Percentiles rank a stretch among this genome's conserved stretches.
Conservation (phyloP, 1,140 invertebrate genomes). For the Archegozetes longisetosus region DNA sequence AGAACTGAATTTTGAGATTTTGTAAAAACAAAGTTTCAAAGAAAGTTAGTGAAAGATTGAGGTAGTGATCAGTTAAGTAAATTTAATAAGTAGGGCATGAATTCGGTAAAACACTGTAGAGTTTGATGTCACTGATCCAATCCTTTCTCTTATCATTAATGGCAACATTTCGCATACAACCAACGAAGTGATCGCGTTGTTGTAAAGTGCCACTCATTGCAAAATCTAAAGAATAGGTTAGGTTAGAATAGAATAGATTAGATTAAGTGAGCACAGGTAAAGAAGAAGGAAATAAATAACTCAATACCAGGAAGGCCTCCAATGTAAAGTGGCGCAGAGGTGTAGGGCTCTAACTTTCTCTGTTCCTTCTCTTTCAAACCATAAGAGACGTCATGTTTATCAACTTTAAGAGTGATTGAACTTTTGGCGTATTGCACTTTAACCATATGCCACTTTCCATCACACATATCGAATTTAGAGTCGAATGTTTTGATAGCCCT, state of each 20-base stretch:
- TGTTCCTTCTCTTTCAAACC: constrained; percentile 30
- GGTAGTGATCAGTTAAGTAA: too few relatives aligned
- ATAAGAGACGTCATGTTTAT: constrained; percentile 37
- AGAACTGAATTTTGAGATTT: too few relatives aligned
- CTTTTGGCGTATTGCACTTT: constrained; percentile 43
- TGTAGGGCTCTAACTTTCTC: constrained; percentile 29
- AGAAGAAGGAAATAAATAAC: too few relatives aligned
- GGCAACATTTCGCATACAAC: constrained; percentile 69
- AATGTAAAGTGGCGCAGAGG: constrained; percentile 52
- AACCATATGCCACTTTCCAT: constrained; percentile 72
- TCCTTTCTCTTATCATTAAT: constrained; percentile 47
- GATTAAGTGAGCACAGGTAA: too few relatives aligned
- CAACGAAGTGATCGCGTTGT: constrained; percentile 64
- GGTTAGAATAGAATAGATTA: too few relatives aligned
- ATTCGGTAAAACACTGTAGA: constrained; percentile 65
- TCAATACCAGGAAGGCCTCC: constrained; percentile 65
- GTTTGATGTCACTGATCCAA: constrained; percentile 63
- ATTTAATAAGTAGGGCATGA: constrained; percentile 66
- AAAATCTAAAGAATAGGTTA: too few relatives aligned
- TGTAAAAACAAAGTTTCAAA: too few relatives aligned
- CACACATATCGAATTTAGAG: constrained; percentile 50
- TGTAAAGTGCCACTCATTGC: constrained; percentile 45
- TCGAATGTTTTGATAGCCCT: constrained; percentile 40
- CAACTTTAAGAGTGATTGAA: constrained; percentile 51
- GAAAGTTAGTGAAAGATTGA: too few relatives aligned